Percentiles rank a stretch among this genome's conserved stretches.
Conservation (phyloP, 2,113 vertebrate genomes). For the Dasyornis broadbenti region DNA sequence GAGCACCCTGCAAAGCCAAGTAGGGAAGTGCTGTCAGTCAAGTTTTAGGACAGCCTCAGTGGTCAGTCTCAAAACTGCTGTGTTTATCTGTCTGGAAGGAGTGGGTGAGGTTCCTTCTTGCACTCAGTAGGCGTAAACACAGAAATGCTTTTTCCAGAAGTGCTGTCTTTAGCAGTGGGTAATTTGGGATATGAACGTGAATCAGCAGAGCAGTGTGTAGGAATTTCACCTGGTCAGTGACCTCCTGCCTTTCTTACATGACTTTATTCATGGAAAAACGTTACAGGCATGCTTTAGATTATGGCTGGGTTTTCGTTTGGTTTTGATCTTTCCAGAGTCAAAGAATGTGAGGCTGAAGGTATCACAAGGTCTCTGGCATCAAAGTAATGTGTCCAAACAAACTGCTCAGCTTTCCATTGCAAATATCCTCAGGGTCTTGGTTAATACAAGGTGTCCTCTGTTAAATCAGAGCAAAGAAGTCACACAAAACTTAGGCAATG, state of each 20-base stretch:
- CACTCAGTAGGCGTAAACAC: neutral
- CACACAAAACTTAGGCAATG: neutral
- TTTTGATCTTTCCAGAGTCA: neutral
- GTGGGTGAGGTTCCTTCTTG: neutral
- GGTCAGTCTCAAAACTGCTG: neutral
- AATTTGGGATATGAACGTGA: neutral
- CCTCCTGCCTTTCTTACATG: neutral
- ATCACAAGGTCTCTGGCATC: neutral
- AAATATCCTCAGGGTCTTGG: neutral
- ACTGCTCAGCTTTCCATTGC: neutral
- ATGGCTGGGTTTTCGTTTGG: neutral
- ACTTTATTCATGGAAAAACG: neutral
- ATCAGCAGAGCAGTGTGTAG: neutral
- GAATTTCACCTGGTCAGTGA: neutral
- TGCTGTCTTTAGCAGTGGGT: neutral
- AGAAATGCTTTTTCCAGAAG: neutral
- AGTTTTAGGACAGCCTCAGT: neutral
- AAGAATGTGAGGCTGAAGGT: neutral
- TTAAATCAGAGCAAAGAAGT: neutral
- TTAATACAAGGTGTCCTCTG: neutral
- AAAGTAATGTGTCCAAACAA: neutral
- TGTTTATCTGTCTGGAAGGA: neutral
- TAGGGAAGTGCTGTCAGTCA: neutral
- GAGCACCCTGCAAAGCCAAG: neutral
- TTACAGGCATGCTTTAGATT: neutral